phyloP scores from a whole-genome alignment of 2,113 vertebrate species.

The Catharus minimus region DNA sequence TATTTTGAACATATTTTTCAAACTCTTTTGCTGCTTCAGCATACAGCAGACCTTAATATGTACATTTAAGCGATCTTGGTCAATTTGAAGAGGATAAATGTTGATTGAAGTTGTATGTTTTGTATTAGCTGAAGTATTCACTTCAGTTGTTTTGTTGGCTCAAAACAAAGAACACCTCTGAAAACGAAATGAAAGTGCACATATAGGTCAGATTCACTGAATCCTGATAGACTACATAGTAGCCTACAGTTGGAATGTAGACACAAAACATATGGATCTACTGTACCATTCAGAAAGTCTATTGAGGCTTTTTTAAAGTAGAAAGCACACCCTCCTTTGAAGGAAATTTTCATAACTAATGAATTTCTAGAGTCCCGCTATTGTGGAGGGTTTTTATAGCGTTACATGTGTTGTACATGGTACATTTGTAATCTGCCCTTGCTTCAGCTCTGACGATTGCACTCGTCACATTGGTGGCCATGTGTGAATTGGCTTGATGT shows the following conservation, averaged over 20 bases:
- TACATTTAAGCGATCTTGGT: neutral
- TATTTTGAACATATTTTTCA: neutral
- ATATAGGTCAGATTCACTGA: neutral
- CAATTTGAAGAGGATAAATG: neutral
- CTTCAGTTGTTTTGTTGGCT: neutral
- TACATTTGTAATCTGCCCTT: neutral
- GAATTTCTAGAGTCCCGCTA: neutral
- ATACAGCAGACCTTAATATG: neutral
- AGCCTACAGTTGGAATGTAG: neutral
- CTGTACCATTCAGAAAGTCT: neutral
- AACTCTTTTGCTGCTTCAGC: neutral
- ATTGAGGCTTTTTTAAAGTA: neutral
- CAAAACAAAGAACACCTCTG: neutral
- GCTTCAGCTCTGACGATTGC: neutral
- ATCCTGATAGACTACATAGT: neutral
- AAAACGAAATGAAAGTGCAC: neutral
- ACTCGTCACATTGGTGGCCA: neutral
- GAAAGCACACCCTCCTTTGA: neutral
- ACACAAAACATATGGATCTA: neutral
- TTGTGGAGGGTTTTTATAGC: accelerated
- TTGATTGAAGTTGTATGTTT: neutral
- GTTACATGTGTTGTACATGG: neutral
- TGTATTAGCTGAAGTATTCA: neutral
- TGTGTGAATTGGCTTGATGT: neutral
- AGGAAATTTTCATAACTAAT: neutral